phyloP scores from a whole-genome alignment of 92 coral and sea anemone species.

The Porites cylindrica region DNA sequence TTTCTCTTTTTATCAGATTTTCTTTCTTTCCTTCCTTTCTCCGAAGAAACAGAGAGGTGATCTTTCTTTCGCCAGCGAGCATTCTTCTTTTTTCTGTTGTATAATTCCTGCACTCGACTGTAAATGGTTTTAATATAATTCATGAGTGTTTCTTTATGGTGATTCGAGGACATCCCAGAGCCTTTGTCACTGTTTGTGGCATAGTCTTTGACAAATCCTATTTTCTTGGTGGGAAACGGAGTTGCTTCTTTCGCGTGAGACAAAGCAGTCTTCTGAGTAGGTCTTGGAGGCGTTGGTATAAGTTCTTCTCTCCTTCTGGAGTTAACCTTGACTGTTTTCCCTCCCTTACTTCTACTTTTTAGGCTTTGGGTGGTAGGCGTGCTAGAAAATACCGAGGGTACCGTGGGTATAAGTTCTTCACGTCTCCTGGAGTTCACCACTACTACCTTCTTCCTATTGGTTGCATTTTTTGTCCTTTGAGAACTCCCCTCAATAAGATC shows the following conservation, averaged over 20 bases:
- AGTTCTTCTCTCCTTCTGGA: constrained; percentile 21
- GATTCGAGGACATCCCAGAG: neutral
- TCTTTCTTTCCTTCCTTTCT: neutral
- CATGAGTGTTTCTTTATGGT: constrained; percentile 24
- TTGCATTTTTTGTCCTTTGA: neutral
- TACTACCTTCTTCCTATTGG: neutral
- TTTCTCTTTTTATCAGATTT: constrained; percentile 7
- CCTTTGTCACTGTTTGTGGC: constrained; percentile 4
- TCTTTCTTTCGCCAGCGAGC: neutral
- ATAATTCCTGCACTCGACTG: constrained; percentile 55
- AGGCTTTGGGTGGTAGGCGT: neutral
- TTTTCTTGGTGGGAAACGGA: neutral
- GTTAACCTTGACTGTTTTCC: neutral
- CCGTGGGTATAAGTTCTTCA: constrained; percentile 32
- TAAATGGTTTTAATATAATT: constrained; percentile 68
- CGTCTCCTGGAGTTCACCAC: neutral
- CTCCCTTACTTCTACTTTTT: neutral
- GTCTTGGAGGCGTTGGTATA: constrained; percentile 32
- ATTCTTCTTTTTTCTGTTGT: constrained; percentile 10
- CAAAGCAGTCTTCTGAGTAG: neutral
- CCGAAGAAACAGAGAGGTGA: neutral
- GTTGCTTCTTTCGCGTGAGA: neutral
- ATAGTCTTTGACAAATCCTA: constrained; percentile 18
- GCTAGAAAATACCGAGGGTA: too few relatives aligned
- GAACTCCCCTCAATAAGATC: neutral